These are phyloP conservation scores for Microtus richardsoni DNA, from an alignment of 2,113 vertebrate species.

Conservation along the genomic window DNA sequence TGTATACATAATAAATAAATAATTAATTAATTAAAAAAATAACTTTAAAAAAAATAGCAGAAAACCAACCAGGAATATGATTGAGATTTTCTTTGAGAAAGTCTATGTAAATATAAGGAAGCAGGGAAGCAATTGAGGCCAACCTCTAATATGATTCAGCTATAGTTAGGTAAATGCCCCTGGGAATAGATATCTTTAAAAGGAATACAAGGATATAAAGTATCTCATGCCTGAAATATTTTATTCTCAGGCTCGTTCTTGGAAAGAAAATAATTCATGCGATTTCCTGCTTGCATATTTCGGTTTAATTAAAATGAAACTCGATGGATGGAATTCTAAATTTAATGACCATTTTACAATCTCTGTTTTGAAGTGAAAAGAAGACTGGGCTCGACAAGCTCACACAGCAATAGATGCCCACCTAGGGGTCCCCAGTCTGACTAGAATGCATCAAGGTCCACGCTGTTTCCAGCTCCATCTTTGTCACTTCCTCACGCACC, in stretches of 20 bases:
- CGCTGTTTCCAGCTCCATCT: not conserved
- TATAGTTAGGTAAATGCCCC: constrained; percentile 39
- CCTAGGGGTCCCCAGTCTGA: not conserved
- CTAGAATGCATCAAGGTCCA: not conserved
- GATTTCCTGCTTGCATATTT: constrained; percentile 54
- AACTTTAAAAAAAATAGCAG: too few species aligned
- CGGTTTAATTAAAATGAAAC: constrained; percentile 62
- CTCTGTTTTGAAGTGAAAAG: not conserved
- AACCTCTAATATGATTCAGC: constrained; percentile 34
- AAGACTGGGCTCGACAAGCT: not conserved
- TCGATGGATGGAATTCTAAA: constrained; percentile 2
- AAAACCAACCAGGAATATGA: constrained; percentile 17
- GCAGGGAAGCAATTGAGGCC: not conserved
- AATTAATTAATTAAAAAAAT: too few species aligned
- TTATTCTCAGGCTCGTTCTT: constrained; percentile 39
- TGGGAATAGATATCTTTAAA: not conserved
- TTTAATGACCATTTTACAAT: not conserved
- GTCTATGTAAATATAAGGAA: constrained; percentile 29
- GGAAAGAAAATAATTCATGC: not conserved
- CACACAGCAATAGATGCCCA: not conserved
- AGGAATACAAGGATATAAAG: not conserved
- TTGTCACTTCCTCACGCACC: not conserved
- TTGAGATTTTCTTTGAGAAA: constrained; percentile 42
- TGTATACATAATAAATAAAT: too few species aligned
- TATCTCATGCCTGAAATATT: not conserved